Percentiles rank a stretch among this genome's conserved stretches.
These are phyloP conservation scores for Erythrolamprus reginae DNA, from an alignment of 2,113 vertebrate species.

Conservation along the genomic window DNA sequence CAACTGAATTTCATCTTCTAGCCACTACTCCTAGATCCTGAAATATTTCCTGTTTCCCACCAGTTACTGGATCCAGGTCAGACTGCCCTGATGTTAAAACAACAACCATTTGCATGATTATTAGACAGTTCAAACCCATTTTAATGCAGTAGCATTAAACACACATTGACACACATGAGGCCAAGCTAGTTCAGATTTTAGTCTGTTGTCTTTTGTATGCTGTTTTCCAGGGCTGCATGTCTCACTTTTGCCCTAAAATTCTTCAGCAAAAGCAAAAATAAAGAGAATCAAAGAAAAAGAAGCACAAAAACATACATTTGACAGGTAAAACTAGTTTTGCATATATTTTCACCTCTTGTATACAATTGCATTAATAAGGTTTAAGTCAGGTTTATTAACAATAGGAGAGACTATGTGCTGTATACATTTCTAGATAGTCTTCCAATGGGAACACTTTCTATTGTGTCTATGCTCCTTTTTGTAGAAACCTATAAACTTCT, in stretches of 20 bases:
- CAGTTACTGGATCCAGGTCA: neutral
- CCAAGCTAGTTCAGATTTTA: neutral
- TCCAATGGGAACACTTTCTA: neutral
- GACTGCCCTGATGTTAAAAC: neutral
- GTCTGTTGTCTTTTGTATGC: neutral
- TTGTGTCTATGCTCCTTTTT: neutral
- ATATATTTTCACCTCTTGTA: neutral
- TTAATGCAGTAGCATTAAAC: neutral
- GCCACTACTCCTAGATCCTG: neutral
- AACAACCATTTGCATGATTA: neutral
- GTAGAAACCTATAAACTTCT: neutral
- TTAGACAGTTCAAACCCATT: neutral
- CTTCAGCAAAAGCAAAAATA: neutral
- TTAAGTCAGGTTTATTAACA: neutral
- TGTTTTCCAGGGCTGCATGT: neutral
- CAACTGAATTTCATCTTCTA: neutral
- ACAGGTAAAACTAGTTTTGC: neutral
- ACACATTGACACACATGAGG: neutral
- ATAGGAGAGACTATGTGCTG: neutral
- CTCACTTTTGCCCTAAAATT: neutral
- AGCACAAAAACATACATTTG: neutral
- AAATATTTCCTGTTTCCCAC: neutral
- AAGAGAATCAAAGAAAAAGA: neutral
- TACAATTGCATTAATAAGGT: neutral
- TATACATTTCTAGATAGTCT: neutral